Conservation (phyloP, 2,113 vertebrate species). For the Petromus typicus region DNA sequence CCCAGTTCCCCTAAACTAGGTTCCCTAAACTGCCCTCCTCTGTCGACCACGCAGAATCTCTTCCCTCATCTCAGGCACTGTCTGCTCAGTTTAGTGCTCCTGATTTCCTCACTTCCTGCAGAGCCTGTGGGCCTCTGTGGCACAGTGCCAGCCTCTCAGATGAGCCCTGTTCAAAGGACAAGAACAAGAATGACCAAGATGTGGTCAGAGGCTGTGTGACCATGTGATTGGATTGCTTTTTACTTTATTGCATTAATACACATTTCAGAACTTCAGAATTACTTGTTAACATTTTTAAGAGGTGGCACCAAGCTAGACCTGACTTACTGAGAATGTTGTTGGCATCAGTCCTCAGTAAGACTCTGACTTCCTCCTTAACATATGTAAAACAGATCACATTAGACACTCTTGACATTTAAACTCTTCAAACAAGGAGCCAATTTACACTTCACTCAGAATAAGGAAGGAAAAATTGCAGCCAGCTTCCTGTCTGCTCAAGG, state of each 20-base stretch:
- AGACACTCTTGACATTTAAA: slow-evolving; percentile 69
- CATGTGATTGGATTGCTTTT: background rate
- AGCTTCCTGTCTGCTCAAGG: background rate
- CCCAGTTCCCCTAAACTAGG: background rate
- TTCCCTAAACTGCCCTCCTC: background rate
- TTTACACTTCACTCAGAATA: slow-evolving; percentile 60
- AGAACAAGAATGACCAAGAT: background rate
- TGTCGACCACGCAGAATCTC: background rate
- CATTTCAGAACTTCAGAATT: slow-evolving; percentile 9
- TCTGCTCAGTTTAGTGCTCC: background rate
- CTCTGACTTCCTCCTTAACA: slow-evolving; percentile 69
- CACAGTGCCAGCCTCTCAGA: background rate
- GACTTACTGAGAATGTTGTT: slow-evolving; percentile 50
- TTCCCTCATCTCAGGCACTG: background rate
- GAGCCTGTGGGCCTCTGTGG: background rate
- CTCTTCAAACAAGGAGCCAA: slow-evolving; percentile 60
- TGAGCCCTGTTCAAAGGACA: background rate
- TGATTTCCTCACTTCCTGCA: background rate
- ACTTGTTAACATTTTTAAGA: slow-evolving; percentile 4
- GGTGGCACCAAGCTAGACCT: background rate
- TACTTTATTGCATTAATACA: background rate
- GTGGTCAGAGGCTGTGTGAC: background rate
- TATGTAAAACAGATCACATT: slow-evolving; percentile 69
- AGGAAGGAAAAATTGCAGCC: background rate
- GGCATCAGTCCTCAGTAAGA: background rate